Evolutionary conservation across 2,797 vertebrate genomes (phyloP).

Genomic region (Anguilla pacifica): DNA sequence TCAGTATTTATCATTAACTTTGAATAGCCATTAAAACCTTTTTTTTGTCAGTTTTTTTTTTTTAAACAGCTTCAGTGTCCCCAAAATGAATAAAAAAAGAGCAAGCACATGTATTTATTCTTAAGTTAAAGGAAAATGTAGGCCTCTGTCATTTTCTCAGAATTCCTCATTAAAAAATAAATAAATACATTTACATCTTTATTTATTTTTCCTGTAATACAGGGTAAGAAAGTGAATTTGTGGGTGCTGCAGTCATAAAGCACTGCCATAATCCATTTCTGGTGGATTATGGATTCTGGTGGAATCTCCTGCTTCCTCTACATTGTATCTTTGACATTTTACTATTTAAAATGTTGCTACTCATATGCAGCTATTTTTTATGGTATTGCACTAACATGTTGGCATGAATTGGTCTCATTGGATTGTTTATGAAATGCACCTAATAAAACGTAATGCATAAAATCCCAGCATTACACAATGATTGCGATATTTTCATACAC

Average conservation of each 20-base stretch:
- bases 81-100: background rate
- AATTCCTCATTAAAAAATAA: background rate
- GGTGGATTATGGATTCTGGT: background rate
- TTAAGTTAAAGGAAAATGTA: background rate
- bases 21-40: background rate
- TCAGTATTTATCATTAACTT: background rate
- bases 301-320: background rate
- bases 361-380: background rate
- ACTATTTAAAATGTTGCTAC: background rate
- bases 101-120: background rate
- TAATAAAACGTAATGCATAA: background rate
- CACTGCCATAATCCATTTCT: background rate
- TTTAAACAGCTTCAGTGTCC: background rate
- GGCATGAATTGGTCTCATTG: background rate
- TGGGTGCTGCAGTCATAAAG: background rate
- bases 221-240: background rate
- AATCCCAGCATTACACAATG: background rate
- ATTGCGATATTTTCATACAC: background rate
- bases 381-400: background rate
- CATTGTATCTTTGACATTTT: background rate
- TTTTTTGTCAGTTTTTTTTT: background rate
- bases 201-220: no score
- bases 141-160: background rate
- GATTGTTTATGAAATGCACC: background rate
- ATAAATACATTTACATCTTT: no score